Conservation (phyloP, 2,888 invertebrate genomes). For the Meloe dianella region DNA sequence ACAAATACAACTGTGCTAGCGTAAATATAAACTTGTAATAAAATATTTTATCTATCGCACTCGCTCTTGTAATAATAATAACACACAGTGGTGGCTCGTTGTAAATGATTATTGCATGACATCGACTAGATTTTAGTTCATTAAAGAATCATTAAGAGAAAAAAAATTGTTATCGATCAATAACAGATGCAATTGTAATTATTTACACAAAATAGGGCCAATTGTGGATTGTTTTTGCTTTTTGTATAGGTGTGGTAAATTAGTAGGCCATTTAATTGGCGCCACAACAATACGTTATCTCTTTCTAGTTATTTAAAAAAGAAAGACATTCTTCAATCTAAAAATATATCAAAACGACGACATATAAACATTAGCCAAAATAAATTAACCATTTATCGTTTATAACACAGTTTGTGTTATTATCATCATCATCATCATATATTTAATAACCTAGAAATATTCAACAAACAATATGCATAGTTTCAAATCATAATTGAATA, state of each 20-base stretch:
- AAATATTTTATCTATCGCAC: conserved; percentile 35
- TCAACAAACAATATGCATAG: too few species aligned
- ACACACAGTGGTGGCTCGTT: conserved; percentile 40
- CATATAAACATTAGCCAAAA: conserved; percentile 28
- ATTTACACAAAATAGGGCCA: too few species aligned
- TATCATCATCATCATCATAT: background rate
- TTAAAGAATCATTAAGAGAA: too few species aligned
- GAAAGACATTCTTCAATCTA: conserved; percentile 37
- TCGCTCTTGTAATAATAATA: conserved; percentile 32
- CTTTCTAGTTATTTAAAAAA: conserved; percentile 35
- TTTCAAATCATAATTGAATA: background rate
- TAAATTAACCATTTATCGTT: conserved; percentile 24
- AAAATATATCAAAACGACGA: conserved; percentile 35
- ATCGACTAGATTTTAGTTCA: too few species aligned
- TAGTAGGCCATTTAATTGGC: too few species aligned
- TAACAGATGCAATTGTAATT: conserved; percentile 8
- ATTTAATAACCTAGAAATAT: background rate
- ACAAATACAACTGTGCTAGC: conserved; percentile 36
- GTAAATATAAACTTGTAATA: conserved; percentile 50
- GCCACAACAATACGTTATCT: background rate
- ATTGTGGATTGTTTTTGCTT: too few species aligned
- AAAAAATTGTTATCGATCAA: too few species aligned
- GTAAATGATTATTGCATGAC: conserved; percentile 1
- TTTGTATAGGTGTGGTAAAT: too few species aligned
- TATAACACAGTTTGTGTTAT: background rate